Conservation (phyloP, 2,797 vertebrate genomes). For the Siniperca scherzeri region DNA sequence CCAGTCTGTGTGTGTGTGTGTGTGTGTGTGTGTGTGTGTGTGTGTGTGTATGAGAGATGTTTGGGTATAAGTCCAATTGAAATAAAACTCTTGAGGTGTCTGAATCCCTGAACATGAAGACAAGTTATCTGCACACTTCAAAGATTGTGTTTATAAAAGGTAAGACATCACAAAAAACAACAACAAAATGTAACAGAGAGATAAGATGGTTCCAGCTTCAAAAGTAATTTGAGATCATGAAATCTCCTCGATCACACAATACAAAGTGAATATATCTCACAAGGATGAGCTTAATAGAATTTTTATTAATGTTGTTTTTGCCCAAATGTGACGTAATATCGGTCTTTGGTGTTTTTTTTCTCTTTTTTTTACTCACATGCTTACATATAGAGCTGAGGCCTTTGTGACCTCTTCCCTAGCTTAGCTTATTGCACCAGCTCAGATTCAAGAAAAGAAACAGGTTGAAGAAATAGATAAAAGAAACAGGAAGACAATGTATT, state of each 20-base stretch:
- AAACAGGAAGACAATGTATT: slow-evolving; percentile 11
- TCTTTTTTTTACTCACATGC: background rate
- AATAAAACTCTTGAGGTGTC: slow-evolving; percentile 44
- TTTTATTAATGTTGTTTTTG: background rate
- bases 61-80: slow-evolving; percentile 39
- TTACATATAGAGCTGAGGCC: slow-evolving; percentile 30
- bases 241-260: slow-evolving; percentile 27
- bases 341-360: slow-evolving; percentile 62
- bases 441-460: slow-evolving; percentile 42
- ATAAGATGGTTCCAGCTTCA: slow-evolving; percentile 58
- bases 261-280: slow-evolving; percentile 48
- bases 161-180: slow-evolving; percentile 21
- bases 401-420: slow-evolving; percentile 24
- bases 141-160: slow-evolving; percentile 27
- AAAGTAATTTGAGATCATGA: slow-evolving; percentile 10
- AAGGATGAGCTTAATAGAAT: slow-evolving; percentile 12
- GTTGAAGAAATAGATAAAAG: slow-evolving; percentile 18
- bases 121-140: slow-evolving; percentile 34
- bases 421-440: slow-evolving; percentile 69
- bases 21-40: slow-evolving; percentile 27
- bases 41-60: slow-evolving; percentile 39
- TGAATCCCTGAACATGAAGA: slow-evolving; percentile 69
- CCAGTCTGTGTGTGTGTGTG: slow-evolving; percentile 43
- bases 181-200: slow-evolving; percentile 41
- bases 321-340: slow-evolving; percentile 37